Base-by-base conservation (phyloP, 2,888 invertebrate species). In the Lumbricus terrestris region DNA sequence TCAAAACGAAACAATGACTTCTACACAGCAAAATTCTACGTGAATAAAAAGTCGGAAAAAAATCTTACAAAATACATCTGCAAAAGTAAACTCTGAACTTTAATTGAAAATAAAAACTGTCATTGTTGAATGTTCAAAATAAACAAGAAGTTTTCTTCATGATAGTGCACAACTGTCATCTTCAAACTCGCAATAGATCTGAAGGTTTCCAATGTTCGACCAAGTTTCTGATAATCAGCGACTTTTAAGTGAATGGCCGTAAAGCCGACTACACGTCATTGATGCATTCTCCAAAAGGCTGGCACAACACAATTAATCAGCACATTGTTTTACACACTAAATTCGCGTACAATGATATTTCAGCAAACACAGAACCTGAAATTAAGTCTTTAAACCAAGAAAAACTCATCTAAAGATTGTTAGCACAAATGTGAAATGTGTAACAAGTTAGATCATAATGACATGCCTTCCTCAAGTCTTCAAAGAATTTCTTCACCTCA, bases 21-120 rank as follows among this genome's bases (percentile, higher is more conserved):
- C 69, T 69, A 69, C 29, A n/a, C 6, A n/a, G n/a, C 69, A 69
- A 69, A 69, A 69, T 69, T 69, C 69, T 69, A 69, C 69, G n/a
- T 13, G 69, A 69, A 69, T 69, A n/a, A 29, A 47, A 69, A 69
- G 69, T 69, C n/a, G 69, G n/a, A 69, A 54, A 69, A 69, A 54
- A 69, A n/a, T 11, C 69, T 47, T 47, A 69, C 69, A 69, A 69
- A 69, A 69, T 69, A 69, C 69, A 69, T 69, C 29, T 69, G 69
- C 69, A 69, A 69, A 69, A 69, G 69, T 69, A 69, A 69, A 69
- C 69, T 69, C 69, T 69, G 69, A 69, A 69, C 69, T 69, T 69
- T n/a, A 69, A 69, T 69, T n/a, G 69, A 69, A 69, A 69, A 69
- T 69, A 69, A 69, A 69, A 69, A n/a, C 29, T n/a, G 29, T 11